Evolutionary conservation across 2,888 invertebrate species (phyloP).

Genomic region (Trilocha varians): DNA sequence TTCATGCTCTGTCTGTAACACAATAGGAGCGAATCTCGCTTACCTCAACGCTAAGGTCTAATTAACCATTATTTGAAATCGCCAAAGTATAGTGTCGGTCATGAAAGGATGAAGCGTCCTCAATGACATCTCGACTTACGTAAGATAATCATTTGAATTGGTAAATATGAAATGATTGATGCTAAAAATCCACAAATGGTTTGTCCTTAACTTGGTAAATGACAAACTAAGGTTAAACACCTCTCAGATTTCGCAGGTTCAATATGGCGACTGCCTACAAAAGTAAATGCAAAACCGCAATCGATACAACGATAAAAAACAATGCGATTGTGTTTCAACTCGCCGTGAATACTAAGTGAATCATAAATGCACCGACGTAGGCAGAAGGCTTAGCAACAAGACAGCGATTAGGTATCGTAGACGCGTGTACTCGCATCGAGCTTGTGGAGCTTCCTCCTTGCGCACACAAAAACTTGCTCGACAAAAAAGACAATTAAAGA

Average conservation of each 20-base stretch:
- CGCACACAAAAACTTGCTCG: slow-evolving; percentile 19
- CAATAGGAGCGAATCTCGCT: background rate
- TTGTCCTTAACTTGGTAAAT: background rate
- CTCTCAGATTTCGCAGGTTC: background rate
- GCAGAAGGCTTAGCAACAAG: slow-evolving; percentile 15
- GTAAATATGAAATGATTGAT: background rate
- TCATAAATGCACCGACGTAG: slow-evolving; percentile 14
- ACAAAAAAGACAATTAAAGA: slow-evolving; percentile 18
- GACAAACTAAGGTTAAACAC: background rate
- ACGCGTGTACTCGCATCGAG: slow-evolving; percentile 9
- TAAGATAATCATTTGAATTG: background rate
- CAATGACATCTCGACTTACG: background rate
- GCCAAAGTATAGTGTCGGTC: background rate
- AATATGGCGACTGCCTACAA: background rate
- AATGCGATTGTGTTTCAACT: slow-evolving; percentile 2
- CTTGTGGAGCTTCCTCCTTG: slow-evolving; percentile 17
- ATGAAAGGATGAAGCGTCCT: background rate
- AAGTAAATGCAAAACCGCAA: slow-evolving; percentile 1
- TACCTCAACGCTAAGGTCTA: background rate
- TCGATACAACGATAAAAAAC: slow-evolving; percentile 4
- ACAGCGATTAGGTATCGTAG: slow-evolving; percentile 11
- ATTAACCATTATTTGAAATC: background rate
- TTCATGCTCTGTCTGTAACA: background rate
- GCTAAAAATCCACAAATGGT: background rate
- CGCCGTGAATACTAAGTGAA: slow-evolving; percentile 10